Evolutionary conservation across 2,888 invertebrate genomes (phyloP).

Genomic region (Catocala sponsa): DNA sequence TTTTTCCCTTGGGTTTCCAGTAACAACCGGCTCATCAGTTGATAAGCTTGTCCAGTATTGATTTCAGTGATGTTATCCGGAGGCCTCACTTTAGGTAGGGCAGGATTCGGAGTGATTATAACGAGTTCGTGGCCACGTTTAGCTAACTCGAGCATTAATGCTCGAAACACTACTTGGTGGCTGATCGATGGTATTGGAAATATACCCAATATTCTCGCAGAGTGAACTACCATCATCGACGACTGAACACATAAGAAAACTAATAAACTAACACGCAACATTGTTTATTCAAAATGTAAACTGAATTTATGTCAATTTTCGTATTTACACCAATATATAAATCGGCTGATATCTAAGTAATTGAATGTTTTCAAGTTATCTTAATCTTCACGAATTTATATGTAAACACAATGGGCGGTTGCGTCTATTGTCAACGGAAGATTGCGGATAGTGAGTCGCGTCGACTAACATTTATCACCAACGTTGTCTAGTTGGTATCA

Average conservation of each 20-base stretch:
- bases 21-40: slow-evolving; percentile 5
- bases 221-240: slow-evolving; percentile 12
- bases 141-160: slow-evolving; percentile 63
- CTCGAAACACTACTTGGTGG: slow-evolving; percentile 68
- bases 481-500: slow-evolving; percentile 24
- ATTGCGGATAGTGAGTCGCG: slow-evolving; percentile 16
- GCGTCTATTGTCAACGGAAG: slow-evolving; percentile 18
- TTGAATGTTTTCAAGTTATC: slow-evolving; percentile 9
- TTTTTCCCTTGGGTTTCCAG: neutral
- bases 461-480: slow-evolving; percentile 21
- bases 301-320: too few relatives aligned
- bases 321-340: too few relatives aligned
- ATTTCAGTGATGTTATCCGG: slow-evolving; percentile 34
- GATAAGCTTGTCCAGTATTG: slow-evolving; percentile 22
- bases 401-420: slow-evolving; percentile 12
- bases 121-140: slow-evolving; percentile 70
- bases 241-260: slow-evolving; percentile 11
- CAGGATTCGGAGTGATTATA: slow-evolving; percentile 66
- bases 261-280: slow-evolving; percentile 16
- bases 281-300: neutral
- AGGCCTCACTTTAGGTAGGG: slow-evolving; percentile 32
- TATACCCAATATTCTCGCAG: slow-evolving; percentile 66
- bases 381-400: slow-evolving; percentile 43
- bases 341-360: slow-evolving; percentile 8
- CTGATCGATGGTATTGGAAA: slow-evolving; percentile 67